Base-by-base conservation (phyloP, 2,113 vertebrate genomes). In the Gobius niger region DNA sequence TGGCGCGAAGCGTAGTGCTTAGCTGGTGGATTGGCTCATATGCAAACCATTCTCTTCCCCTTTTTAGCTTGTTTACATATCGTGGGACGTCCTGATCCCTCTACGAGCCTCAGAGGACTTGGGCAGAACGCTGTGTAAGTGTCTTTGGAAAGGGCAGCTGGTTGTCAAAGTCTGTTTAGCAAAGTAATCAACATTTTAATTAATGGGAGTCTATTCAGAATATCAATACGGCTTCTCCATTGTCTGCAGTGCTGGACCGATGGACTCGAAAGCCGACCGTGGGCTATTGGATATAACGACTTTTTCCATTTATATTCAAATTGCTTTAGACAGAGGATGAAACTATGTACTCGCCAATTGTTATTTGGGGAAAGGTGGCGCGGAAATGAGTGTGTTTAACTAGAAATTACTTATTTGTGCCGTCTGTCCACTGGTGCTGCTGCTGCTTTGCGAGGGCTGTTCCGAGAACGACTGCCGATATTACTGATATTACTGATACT, bases 111-210 rank as follows among this genome's bases (percentile, higher is more conserved):
- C 65, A 47, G 49, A 80, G 82, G 73, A 83, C 68, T 83, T 77
- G n/a, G 63, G 75, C 78, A 62, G 47, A 81, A 73, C 52, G 53
- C 72, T 61, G 53, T 62, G 80, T 80, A 76, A 85, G 84, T 76
- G 73, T 44, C 57, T 85, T 78, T 87, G 69, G 74, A 89, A 92
- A 89, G 91, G 87, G 77, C 86, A 89, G 71, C 52, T 77, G 78
- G 80, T 83, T 84, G 85, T 89, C 72, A 46, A 75, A 83, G 82
- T 84, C 80, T 78, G 82, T 92, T 91, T 87, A 85, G 76, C 68
- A 81, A 69, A 83, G 85, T 87, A 88, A 90, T 91, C 89, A 82
- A 84, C 51, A 68, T 72, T 85, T 90, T 90, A 91, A 92, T 92
- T 89, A 91, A 89, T 72, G 79, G 87, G 87, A 85, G 70, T 89